phyloP scores from a whole-genome alignment of 2,888 invertebrate species.

The Megaustenia siamemsis region DNA sequence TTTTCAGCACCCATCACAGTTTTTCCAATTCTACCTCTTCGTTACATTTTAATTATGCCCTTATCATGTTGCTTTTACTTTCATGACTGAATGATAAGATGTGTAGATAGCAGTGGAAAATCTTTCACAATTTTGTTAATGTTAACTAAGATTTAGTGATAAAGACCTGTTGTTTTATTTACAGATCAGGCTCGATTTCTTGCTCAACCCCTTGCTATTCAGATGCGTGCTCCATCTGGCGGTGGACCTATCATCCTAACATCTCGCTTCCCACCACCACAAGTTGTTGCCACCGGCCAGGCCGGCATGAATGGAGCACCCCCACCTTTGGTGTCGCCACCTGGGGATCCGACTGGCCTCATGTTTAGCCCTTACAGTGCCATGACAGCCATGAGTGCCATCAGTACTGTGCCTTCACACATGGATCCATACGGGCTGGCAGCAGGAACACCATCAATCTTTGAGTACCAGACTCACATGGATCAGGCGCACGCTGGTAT shows the following conservation, averaged over 20 bases:
- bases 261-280: constrained; percentile 80
- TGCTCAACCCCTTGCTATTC: constrained; percentile 60
- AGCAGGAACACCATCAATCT: constrained; percentile 65
- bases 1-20: no score
- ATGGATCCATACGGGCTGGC: constrained; percentile 65
- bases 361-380: constrained; percentile 73
- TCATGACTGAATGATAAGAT: no score
- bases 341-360: constrained; percentile 80
- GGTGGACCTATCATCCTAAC: constrained; percentile 96
- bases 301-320: constrained; percentile 75
- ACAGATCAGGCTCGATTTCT: constrained; percentile 55
- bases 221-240: constrained; percentile 84
- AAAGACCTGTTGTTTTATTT: neutral
- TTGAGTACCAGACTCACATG: constrained; percentile 72
- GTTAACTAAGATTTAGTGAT: no score
- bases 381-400: constrained; percentile 25
- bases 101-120: no score
- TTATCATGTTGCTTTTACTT: no score
- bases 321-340: constrained; percentile 84
- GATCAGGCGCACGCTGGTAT: constrained; percentile 74
- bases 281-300: constrained; percentile 61
- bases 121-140: no score
- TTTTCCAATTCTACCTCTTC: no score
- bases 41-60: no score
- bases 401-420: constrained; percentile 40